Evolutionary conservation across 2,113 vertebrate species (phyloP).

Genomic region (Danio rerio): GRCz12tu NC_133193.1:41551001-41551500

Average conservation of each 20-base stretch:
- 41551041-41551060: conserved; percentile 21
- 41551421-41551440: not conserved
- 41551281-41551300: conserved; percentile 15
- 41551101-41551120: conserved; percentile 52
- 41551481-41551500: no score
- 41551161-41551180: conserved; percentile 56
- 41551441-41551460: not conserved
- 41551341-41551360: not conserved
- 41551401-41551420: conserved; percentile 3
- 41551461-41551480: not conserved
- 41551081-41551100: conserved; percentile 47
- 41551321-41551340: conserved; percentile 49
- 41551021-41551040: no score
- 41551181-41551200: conserved; percentile 57
- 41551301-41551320: conserved; percentile 65
- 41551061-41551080: conserved; percentile 54
- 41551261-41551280: conserved; percentile 42
- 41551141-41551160: conserved; percentile 55
- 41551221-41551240: conserved; percentile 65
- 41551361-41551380: conserved; percentile 34
- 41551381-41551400: conserved; percentile 28
- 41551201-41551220: conserved; percentile 71
- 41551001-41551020: no score
- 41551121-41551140: conserved; percentile 58
- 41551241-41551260: conserved; percentile 77